Base-by-base conservation (phyloP, 2,888 invertebrate genomes). In the Caenorhabditis doughertyi region DNA sequence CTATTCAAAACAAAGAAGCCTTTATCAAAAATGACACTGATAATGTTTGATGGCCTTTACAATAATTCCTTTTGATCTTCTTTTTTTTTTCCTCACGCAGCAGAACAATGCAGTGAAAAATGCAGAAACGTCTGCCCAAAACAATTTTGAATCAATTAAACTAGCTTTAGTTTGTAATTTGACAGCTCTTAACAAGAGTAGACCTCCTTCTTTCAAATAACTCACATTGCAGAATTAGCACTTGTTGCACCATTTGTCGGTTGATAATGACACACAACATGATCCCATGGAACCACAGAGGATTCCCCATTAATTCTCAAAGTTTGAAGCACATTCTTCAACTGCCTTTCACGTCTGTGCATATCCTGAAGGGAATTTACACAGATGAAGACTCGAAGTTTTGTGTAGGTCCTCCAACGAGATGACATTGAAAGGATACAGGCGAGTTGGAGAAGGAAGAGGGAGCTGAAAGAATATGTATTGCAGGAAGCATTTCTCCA, bases 401-500 rank as follows among this genome's bases (percentile, higher is more conserved):
- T 94, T 9, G 93, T 93, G 87, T 96, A 93, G 87, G 95, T 95
- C 90, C 95, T 96, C 97, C 97, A 97, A 84, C 95, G 94, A 13
- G 95, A 94, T 25, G 96, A 93, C 93, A 92, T 92, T 44, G 91
- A 91, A 35, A 92, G 83, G 80, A 99, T 97, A 88, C 98, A 98
- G 0, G 98, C 97, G 85, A 99, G 93, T 92, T 99, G 99, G 92
- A 99, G 95, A 94, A 98, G 95, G 93, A 99, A 99, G 83, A 98
- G 93, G 13, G 92, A 96, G 95, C 3, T 86, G 73, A 47, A 79
- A 23, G n/a, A n/a, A n/a, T n/a, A n/a, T n/a, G n/a, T n/a, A n/a
- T n/a, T n/a, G n/a, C n/a, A n/a, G n/a, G n/a, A n/a, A n/a, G n/a
- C n/a, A 18, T 8, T 18, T 49, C 51, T 51, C 4, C 8, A 23